Evolutionary conservation across 2,797 vertebrate genomes (phyloP).

Genomic region (Enteromius anoplus): DNA sequence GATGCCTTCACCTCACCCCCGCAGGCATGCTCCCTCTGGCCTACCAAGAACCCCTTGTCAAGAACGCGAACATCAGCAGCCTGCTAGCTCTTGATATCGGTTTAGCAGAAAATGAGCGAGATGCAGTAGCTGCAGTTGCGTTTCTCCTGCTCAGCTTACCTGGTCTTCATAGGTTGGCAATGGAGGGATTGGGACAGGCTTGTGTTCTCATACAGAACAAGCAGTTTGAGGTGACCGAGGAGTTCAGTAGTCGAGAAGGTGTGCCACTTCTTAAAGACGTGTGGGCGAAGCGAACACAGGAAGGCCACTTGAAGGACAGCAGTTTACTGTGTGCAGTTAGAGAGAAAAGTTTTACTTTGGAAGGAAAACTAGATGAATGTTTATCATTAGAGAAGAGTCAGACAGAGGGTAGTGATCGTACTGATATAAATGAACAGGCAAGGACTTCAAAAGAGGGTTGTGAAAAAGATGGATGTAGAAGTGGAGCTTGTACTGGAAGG

Average conservation of each 20-base stretch:
- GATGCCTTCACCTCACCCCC: conserved; percentile 76
- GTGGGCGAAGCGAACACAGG: conserved; percentile 46
- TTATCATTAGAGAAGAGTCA: conserved; percentile 49
- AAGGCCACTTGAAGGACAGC: conserved; percentile 24
- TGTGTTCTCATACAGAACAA: conserved; percentile 68
- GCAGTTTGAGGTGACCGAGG: conserved; percentile 47
- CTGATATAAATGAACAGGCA: neutral
- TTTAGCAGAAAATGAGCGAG: conserved; percentile 43
- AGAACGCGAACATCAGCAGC: conserved; percentile 43
- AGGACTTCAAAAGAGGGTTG: neutral
- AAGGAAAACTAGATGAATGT: conserved; percentile 25
- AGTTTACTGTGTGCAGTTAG: neutral
- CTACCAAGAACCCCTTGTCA: conserved; percentile 24
- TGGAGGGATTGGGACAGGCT: conserved; percentile 69
- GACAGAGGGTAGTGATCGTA: neutral
- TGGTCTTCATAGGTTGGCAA: conserved; percentile 70
- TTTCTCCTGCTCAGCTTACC: conserved; percentile 82
- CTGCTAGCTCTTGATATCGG: conserved; percentile 77
- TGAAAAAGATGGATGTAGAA: neutral
- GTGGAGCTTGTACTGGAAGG: neutral
- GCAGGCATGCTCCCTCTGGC: conserved; percentile 72
- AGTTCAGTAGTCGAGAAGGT: conserved; percentile 62
- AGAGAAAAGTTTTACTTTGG: conserved; percentile 19
- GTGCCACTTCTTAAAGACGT: conserved; percentile 74
- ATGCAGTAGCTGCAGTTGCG: conserved; percentile 58